These are phyloP conservation scores for Salpingus planirostris DNA, from an alignment of 2,888 invertebrate species.

Conservation along the genomic window DNA sequence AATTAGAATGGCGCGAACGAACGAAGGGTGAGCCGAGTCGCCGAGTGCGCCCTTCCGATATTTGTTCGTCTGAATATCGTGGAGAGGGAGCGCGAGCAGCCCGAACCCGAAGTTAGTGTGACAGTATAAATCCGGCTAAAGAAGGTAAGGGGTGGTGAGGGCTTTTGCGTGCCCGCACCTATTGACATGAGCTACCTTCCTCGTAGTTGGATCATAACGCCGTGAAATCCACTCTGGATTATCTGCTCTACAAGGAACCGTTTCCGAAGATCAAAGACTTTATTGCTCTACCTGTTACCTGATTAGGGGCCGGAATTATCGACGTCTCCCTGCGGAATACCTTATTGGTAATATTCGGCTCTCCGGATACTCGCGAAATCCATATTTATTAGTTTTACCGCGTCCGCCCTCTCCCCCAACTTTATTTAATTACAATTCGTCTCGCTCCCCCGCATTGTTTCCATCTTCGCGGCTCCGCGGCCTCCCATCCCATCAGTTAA, in stretches of 20 bases:
- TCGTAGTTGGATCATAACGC: constrained; percentile 24
- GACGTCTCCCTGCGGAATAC: constrained; percentile 22
- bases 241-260: constrained; percentile 26
- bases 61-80: constrained; percentile 19
- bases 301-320: constrained; percentile 26
- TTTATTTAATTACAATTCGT: no score
- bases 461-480: no score
- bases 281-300: constrained; percentile 28
- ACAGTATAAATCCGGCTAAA: constrained; percentile 21
- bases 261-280: constrained; percentile 30
- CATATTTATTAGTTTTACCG: no score
- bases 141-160: constrained; percentile 20
- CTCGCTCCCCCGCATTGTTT: no score
- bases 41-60: no score
- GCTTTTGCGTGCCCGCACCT: constrained; percentile 23
- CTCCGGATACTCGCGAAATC: no score
- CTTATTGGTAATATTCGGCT: constrained; percentile 12
- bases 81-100: constrained; percentile 6
- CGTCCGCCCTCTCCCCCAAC: no score
- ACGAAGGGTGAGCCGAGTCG: background rate
- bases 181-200: constrained; percentile 22
- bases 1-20: constrained; percentile 7
- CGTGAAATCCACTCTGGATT: constrained; percentile 29
- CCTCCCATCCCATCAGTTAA: no score
- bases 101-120: constrained; percentile 18